phyloP scores from a whole-genome alignment of 2,888 invertebrate species.

The Conus canariensis region DNA sequence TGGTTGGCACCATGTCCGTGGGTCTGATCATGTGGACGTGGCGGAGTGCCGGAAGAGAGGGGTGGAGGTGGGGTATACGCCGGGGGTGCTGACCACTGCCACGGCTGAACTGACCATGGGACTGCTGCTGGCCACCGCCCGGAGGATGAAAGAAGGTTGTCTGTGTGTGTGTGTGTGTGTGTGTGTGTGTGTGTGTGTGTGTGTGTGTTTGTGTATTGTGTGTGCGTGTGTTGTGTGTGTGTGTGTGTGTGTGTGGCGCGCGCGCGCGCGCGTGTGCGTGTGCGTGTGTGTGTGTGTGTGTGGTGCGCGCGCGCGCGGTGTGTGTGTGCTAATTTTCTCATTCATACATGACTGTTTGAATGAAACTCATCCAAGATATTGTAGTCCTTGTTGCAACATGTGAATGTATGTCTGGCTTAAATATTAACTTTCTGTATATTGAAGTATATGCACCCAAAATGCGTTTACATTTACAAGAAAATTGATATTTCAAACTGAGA shows the following conservation, averaged over 20 bases:
- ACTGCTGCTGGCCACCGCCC: conserved; percentile 88
- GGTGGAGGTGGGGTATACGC: conserved; percentile 92
- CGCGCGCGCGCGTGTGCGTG: no score
- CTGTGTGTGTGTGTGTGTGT: not conserved
- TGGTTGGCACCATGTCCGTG: conserved; percentile 93
- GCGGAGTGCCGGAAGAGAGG: conserved; percentile 85
- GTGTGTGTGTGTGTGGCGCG: not conserved
- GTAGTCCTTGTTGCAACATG: no score
- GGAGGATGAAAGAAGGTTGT: conserved; percentile 89
- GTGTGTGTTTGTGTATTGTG: not conserved
- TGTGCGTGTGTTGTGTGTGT: not conserved
- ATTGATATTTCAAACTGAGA: no score
- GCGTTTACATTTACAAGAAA: no score
- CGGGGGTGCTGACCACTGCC: conserved; percentile 87
- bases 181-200: not conserved
- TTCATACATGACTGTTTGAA: no score
- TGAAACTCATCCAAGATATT: no score
- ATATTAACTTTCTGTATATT: no score
- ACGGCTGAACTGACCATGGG: conserved; percentile 94
- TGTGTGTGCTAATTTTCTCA: not conserved
- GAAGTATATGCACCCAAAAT: no score
- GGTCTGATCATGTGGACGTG: conserved; percentile 92
- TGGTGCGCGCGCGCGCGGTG: not conserved
- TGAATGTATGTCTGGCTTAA: no score
- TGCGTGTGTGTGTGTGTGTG: conserved; percentile 15